These are phyloP conservation scores for Alsophila aescularia DNA, from an alignment of 2,888 invertebrate species.

Conservation along the genomic window DNA sequence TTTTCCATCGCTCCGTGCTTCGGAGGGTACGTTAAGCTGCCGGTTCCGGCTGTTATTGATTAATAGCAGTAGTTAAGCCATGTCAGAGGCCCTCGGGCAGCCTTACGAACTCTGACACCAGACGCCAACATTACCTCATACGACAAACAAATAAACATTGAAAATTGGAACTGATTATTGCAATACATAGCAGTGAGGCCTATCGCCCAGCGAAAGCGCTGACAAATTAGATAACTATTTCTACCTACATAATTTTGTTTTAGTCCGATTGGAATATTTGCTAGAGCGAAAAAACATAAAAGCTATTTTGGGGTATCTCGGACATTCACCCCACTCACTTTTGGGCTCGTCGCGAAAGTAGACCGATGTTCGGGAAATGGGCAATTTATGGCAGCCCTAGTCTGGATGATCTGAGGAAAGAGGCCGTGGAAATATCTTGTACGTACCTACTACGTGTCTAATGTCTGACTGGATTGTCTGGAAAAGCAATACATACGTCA, in stretches of 20 bases:
- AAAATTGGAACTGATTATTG: too few species aligned
- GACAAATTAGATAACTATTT: too few species aligned
- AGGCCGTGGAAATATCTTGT: conserved; percentile 40
- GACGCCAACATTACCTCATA: too few species aligned
- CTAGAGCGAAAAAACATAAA: conserved; percentile 33
- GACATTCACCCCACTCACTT: conserved; percentile 48
- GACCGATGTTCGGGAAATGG: conserved; percentile 49
- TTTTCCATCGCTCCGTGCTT: too few species aligned
- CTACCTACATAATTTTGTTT: background rate
- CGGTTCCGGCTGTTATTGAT: too few species aligned
- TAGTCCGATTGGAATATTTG: conserved; percentile 2
- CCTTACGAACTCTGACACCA: too few species aligned
- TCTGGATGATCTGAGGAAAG: conserved; percentile 50
- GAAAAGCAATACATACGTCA: background rate
- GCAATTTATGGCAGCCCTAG: conserved; percentile 52
- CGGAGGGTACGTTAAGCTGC: too few species aligned
- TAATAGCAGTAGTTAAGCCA: too few species aligned
- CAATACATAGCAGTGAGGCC: too few species aligned
- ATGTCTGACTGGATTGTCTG: conserved; percentile 13
- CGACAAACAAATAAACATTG: too few species aligned
- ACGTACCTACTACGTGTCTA: conserved; percentile 18
- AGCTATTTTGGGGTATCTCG: conserved; percentile 47
- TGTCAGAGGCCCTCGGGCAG: too few species aligned
- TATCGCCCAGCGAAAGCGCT: too few species aligned
- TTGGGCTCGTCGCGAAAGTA: conserved; percentile 42